A percentile compares a stretch with the other conserved stretches of the same genome.
Conservation (phyloP, 2,113 vertebrate species). For the Coptodon bakossiorum region DNA sequence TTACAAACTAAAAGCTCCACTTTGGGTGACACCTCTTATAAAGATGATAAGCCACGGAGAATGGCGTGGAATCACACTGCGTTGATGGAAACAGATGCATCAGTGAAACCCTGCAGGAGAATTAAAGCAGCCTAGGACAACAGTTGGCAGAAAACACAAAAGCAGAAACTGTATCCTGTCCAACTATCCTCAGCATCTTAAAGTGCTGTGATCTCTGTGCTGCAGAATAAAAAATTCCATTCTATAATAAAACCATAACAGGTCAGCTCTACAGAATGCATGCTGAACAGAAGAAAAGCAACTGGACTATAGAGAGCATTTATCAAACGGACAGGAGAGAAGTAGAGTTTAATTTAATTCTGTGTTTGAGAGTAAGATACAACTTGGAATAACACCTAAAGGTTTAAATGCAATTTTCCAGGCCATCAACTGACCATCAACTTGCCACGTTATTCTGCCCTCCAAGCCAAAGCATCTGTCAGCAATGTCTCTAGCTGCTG, state of each 20-base stretch:
- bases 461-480: slow-evolving; percentile 47
- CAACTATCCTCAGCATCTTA: not conserved
- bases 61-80: slow-evolving; percentile 6
- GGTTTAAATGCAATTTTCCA: slow-evolving; percentile 77
- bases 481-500: slow-evolving; percentile 43
- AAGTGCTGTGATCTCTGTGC: not conserved
- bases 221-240: not conserved
- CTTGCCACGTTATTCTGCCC: slow-evolving; percentile 45
- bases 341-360: slow-evolving; percentile 62
- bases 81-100: slow-evolving; percentile 27
- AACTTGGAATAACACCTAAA: slow-evolving; percentile 67
- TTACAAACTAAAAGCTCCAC: slow-evolving; percentile 54
- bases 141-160: not conserved
- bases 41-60: slow-evolving; percentile 52
- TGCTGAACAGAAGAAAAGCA: not conserved
- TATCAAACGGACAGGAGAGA: slow-evolving; percentile 42
- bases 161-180: not conserved
- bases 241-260: slow-evolving; percentile 7
- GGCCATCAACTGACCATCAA: slow-evolving; percentile 72
- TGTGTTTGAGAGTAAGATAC: slow-evolving; percentile 52
- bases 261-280: not conserved
- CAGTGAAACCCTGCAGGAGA: not conserved
- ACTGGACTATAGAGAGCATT: slow-evolving; percentile 28
- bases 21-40: slow-evolving; percentile 51
- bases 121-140: not conserved